Conservation (phyloP, 2,797 vertebrate species). For the Gila robusta region DNA sequence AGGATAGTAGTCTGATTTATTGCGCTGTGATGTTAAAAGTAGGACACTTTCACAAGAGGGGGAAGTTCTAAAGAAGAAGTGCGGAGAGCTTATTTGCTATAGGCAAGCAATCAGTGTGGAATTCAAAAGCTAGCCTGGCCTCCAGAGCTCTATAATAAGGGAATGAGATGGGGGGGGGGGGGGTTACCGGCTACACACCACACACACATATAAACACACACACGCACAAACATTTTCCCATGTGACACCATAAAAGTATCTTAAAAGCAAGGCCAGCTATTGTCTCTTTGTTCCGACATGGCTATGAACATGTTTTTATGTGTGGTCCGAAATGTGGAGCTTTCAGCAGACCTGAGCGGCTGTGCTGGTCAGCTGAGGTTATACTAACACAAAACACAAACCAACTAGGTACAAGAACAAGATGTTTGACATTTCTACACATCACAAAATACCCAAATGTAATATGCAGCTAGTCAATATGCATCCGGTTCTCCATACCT, state of each 20-base stretch:
- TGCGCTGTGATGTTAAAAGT: constrained; percentile 67
- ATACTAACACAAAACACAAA: background rate
- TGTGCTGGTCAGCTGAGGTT: constrained; percentile 11
- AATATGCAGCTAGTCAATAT: background rate
- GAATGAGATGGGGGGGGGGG: constrained; percentile 61
- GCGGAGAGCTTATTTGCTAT: constrained; percentile 75
- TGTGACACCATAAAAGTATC: constrained; percentile 70
- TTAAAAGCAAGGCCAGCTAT: constrained; percentile 66
- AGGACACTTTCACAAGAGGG: constrained; percentile 73
- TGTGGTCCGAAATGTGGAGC: constrained; percentile 41
- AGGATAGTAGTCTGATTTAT: constrained; percentile 64
- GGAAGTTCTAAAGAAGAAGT: constrained; percentile 70
- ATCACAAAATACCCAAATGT: background rate
- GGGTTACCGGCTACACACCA: constrained; percentile 24
- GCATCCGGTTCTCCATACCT: background rate
- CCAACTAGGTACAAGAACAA: background rate
- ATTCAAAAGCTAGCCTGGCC: constrained; percentile 75
- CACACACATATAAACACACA: constrained; percentile 17
- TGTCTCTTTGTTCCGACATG: constrained; percentile 67
- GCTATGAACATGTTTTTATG: constrained; percentile 37
- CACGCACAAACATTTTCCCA: constrained; percentile 74
- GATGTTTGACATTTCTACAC: constrained; percentile 18
- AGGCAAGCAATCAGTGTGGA: constrained; percentile 78
- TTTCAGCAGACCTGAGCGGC: background rate
- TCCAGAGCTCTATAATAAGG: constrained; percentile 77